Evolutionary conservation across 2,113 vertebrate species (phyloP), one percentile per base, ranked within the genome.

Genomic region (Nesospiza acunhae): DNA sequence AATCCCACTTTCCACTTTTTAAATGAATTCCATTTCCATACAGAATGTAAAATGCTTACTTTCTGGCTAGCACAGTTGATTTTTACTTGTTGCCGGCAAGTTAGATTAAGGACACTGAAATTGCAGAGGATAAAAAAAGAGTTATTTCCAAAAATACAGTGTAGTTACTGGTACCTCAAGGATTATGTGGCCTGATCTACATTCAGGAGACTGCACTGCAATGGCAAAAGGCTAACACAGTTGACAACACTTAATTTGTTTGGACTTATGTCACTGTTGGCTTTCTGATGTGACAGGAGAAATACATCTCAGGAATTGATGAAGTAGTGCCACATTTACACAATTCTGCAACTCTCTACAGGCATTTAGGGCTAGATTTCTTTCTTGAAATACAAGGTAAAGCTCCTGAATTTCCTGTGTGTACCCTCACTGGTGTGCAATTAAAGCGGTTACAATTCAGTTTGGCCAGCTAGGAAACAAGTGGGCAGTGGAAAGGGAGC

Each of bases 231-330:
- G 35, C 81, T 93, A 95, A 89, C 67, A 47, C 31, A 89, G 18
- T 56, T 90, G 84, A 90, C 50, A 89, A 35, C 42, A 39, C 21
- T 89, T 96, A 80, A 97, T 97, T 97, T 97, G 58, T 96, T 97
- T 96, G 93, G 74, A 96, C 75, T 96, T 73, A 53, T 84, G 70
- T 96, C 66, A 93, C 82, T 5, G 4, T 83, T 95, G 92, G 66
- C 77, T 97, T 97, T 96, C 77, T 62, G 85, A 86, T 94, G 73
- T 95, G 85, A 92, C 73, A 87, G 44, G 44, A 87, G 26, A 93
- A 87, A 69, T 83, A 63, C 69, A 62, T 84, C 0, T 24, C 20
- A 72, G 66, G 64, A 95, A 84, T 67, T 92, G 92, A 80, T 89
- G 84, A 64, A 95, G 68, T 74, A 68, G 50, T 49, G 63, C 64